A percentile compares a stretch with the other conserved stretches of the same genome.
These are phyloP conservation scores for Myopa tessellatipennis DNA, from an alignment of 2,888 invertebrate species.

Conservation along the genomic window DNA sequence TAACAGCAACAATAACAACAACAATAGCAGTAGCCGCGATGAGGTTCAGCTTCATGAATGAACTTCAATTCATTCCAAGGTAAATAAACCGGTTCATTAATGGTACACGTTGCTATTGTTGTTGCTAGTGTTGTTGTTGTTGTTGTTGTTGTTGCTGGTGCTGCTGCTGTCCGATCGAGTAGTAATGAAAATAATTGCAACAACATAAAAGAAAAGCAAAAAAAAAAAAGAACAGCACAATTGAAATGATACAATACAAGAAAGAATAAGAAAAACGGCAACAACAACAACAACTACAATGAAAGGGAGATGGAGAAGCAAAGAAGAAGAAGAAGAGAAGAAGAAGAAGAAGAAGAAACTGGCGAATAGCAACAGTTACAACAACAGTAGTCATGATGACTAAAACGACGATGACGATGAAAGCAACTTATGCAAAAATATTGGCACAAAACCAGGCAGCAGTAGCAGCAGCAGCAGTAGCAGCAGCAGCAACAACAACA, in stretches of 20 bases:
- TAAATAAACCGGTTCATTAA: conserved; percentile 51
- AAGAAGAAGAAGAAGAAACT: neutral
- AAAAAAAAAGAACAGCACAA: no score
- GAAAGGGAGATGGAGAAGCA: neutral
- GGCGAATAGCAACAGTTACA: neutral
- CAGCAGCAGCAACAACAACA: neutral
- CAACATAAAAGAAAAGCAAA: neutral
- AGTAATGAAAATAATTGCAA: conserved; percentile 18
- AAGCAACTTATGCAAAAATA: conserved; percentile 22
- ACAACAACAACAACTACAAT: conserved; percentile 19
- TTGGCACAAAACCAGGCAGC: neutral
- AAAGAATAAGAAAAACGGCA: neutral
- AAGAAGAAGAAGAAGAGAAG: no score
- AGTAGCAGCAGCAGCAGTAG: no score
- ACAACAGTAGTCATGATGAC: neutral
- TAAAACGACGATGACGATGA: neutral
- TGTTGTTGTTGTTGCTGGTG: neutral
- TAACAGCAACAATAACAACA: neutral
- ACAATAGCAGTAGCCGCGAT: neutral
- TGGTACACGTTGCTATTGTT: conserved; percentile 31
- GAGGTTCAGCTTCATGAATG: conserved; percentile 48
- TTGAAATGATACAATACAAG: neutral
- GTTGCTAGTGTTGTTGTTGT: neutral
- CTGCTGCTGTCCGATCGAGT: conserved; percentile 22
- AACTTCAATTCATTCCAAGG: conserved; percentile 50